Evolutionary conservation across 2,888 invertebrate species (phyloP), one percentile per base, ranked within the genome.

Genomic region (Watsonalla binaria): DNA sequence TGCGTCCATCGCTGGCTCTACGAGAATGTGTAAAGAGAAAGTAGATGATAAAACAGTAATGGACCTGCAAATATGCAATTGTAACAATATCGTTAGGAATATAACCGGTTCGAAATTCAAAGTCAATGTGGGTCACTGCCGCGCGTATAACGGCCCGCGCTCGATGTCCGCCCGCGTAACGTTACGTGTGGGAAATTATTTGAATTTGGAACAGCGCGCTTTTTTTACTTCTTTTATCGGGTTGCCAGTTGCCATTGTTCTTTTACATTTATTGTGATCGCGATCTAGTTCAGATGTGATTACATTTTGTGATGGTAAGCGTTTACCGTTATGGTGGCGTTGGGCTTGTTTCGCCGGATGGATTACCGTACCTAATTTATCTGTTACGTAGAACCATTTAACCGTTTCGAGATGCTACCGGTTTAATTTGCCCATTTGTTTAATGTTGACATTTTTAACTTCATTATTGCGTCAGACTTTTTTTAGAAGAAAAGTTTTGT

Each of bases 141-240:
- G 84, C 82, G 81, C 82, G 82, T 82, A 88, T 90, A 90, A 90
- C 90, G 90, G 90, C 80, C 58, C 78, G 90, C 80, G 78, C 90
- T 82, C 80, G 80, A 80, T 90, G 86, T 80, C 84, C 88, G 89
- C 87, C 86, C 87, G 90, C 89, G 88, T 89, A 90, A 90, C 90
- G 84, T 90, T 90, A 90, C 90, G 90, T 90, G 90, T 90, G 90
- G 90, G 90, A 90, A 90, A 90, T 87, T 85, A 88, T 87, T 88
- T 82, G 88, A 89, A 90, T 90, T 90, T 86, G 86, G 90, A 88
- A 88, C 90, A 76, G n/a, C 37, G 49, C 37, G 49, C 69, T 71
- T 70, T 67, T 81, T 84, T 81, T 86, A 86, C 82, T 76, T 72
- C 78, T 82, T 85, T 85, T 82, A 85, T 85, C 77, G 71, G 66